A percentile compares a stretch with the other conserved stretches of the same genome.
These are phyloP conservation scores for Poeciliopsis occidentalis DNA, from an alignment of 2,113 vertebrate species.

Conservation along the genomic window DNA sequence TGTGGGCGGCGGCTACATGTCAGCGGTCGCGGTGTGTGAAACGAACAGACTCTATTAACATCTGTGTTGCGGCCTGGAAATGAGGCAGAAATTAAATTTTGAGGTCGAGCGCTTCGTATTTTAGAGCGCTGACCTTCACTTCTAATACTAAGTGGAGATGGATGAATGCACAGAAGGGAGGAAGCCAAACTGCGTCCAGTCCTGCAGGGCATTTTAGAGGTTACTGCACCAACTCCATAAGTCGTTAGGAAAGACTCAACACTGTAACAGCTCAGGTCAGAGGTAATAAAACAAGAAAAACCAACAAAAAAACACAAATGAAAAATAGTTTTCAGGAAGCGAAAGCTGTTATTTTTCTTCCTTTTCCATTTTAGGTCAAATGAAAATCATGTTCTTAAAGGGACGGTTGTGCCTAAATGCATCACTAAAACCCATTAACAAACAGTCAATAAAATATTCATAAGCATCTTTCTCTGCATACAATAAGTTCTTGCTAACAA, in stretches of 20 bases:
- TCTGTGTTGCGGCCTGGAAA: conserved; percentile 44
- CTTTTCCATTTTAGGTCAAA: too few relatives aligned
- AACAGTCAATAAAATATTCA: too few relatives aligned
- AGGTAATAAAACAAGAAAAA: background rate
- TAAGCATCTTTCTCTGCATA: too few relatives aligned
- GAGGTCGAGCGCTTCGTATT: conserved; percentile 41
- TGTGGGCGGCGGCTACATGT: conserved; percentile 24
- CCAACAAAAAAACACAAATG: background rate
- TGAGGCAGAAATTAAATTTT: conserved; percentile 64
- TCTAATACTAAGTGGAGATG: conserved; percentile 50
- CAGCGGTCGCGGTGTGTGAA: conserved; percentile 15
- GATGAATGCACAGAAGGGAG: conserved; percentile 39
- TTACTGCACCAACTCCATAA: background rate
- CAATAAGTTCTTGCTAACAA: too few relatives aligned
- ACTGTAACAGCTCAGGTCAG: background rate
- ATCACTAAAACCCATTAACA: too few relatives aligned
- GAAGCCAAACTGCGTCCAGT: background rate
- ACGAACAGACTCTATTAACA: conserved; percentile 26
- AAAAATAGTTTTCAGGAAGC: too few relatives aligned
- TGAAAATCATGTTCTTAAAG: too few relatives aligned
- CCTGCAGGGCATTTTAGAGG: background rate
- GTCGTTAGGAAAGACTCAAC: background rate
- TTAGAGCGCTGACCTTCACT: conserved; percentile 59
- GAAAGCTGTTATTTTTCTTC: background rate
- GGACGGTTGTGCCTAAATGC: too few relatives aligned